A percentile compares a stretch with the other conserved stretches of the same genome.
Evolutionary conservation across 2,797 vertebrate genomes (phyloP).

Genomic region (Sebastes baramenuke): DNA sequence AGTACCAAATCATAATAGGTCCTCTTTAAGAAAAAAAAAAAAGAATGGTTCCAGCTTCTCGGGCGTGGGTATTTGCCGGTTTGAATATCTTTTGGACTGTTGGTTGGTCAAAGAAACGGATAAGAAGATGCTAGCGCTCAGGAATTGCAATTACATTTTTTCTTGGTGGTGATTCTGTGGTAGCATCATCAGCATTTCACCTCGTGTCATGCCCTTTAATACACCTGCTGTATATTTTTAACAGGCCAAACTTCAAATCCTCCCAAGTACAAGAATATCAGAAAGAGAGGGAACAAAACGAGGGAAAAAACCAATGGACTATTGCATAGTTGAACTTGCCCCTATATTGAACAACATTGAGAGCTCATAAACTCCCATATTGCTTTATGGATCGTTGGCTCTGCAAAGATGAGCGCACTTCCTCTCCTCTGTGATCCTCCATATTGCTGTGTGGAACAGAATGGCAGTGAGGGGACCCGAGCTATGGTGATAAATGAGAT

Average conservation of each 20-base stretch:
- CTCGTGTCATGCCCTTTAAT: neutral
- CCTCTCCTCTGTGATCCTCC: constrained; percentile 49
- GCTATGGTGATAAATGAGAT: constrained; percentile 69
- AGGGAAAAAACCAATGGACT: constrained; percentile 6
- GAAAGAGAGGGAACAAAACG: neutral
- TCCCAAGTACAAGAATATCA: neutral
- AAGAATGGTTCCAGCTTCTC: neutral
- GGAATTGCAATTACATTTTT: neutral
- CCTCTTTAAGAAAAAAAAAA: too few relatives aligned
- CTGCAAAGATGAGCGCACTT: constrained; percentile 45
- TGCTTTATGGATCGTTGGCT: constrained; percentile 76
- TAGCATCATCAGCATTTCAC: neutral
- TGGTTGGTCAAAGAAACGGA: neutral
- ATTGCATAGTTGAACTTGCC: constrained; percentile 51
- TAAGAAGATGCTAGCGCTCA: neutral
- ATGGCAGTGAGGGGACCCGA: constrained; percentile 47
- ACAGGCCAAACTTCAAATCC: neutral
- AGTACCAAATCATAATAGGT: too few relatives aligned
- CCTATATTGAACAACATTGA: constrained; percentile 67
- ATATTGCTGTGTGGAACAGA: constrained; percentile 49
- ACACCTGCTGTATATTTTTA: neutral
- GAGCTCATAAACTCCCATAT: constrained; percentile 76
- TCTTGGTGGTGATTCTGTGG: neutral
- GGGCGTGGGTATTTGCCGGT: neutral
- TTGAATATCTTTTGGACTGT: too few relatives aligned